phyloP scores from a whole-genome alignment of 1,140 invertebrate species.

The Caerostris extrusa region DNA sequence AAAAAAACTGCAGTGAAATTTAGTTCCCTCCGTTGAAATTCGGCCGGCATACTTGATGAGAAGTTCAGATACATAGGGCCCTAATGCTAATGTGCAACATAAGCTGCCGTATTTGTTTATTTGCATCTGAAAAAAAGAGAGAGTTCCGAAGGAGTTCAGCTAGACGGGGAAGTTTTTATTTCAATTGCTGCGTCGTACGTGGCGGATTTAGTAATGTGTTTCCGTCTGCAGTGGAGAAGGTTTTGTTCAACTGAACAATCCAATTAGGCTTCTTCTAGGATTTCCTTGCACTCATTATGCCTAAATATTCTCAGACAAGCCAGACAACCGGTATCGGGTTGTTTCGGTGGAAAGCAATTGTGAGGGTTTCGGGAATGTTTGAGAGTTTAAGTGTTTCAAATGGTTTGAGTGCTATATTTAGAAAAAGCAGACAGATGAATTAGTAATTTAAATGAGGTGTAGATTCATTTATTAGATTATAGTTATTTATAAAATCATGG shows the following conservation, averaged over 20 bases:
- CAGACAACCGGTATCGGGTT: background rate
- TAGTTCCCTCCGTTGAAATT: background rate
- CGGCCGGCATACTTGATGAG: conserved; percentile 53
- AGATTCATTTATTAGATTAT: no score
- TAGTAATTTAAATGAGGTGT: no score
- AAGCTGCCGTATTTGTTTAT: conserved; percentile 58
- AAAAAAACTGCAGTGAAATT: background rate
- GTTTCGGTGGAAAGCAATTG: no score
- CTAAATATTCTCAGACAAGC: background rate
- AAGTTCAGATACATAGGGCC: conserved; percentile 6
- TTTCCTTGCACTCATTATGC: background rate
- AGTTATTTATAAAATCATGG: no score
- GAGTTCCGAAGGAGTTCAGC: background rate
- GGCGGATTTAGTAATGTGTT: conserved; percentile 54
- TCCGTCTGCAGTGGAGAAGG: background rate
- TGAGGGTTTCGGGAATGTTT: no score
- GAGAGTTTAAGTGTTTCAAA: no score
- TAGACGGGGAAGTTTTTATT: background rate
- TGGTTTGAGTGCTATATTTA: no score
- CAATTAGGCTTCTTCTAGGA: background rate
- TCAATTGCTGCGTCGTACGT: conserved; percentile 29
- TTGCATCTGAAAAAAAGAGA: conserved; percentile 33
- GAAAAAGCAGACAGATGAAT: no score
- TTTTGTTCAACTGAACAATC: background rate
- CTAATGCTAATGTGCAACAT: conserved; percentile 55